Conservation (phyloP, 2,888 invertebrate species). For the Gandaritis pyraliata region DNA sequence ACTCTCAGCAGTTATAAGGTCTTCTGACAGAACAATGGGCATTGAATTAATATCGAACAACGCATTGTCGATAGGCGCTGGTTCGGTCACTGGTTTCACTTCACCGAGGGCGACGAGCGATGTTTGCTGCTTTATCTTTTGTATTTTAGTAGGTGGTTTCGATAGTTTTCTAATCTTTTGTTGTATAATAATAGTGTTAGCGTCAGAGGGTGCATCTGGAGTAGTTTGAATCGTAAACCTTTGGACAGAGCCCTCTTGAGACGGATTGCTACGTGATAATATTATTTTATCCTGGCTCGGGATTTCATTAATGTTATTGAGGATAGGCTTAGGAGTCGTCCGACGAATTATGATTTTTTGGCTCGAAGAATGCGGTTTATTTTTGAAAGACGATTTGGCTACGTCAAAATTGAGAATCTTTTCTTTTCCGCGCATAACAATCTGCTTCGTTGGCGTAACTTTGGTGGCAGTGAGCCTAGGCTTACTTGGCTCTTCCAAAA, state of each 20-base stretch:
- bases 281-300: constrained; percentile 72
- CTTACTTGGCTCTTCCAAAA: constrained; percentile 79
- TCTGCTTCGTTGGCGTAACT: constrained; percentile 60
- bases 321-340: constrained; percentile 61
- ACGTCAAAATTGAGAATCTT: constrained; percentile 79
- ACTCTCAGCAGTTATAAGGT: constrained; percentile 87
- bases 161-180: constrained; percentile 70
- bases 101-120: constrained; percentile 61
- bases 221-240: constrained; percentile 76
- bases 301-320: constrained; percentile 67
- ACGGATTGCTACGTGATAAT: constrained; percentile 64
- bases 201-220: constrained; percentile 62
- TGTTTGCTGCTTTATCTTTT: constrained; percentile 67
- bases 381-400: constrained; percentile 64
- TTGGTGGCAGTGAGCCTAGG: constrained; percentile 60
- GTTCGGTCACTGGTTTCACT: constrained; percentile 50
- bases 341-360: constrained; percentile 79
- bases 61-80: constrained; percentile 64
- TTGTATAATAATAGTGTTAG: constrained; percentile 72
- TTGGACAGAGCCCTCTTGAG: constrained; percentile 70
- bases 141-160: constrained; percentile 66
- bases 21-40: constrained; percentile 90
- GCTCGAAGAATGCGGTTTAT: constrained; percentile 65
- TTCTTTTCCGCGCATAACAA: constrained; percentile 68
- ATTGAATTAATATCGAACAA: constrained; percentile 90